A percentile compares a stretch with the other conserved stretches of the same genome.
Conservation (phyloP, 2,797 vertebrate genomes). For the Dromococcyx pavoninus region DNA sequence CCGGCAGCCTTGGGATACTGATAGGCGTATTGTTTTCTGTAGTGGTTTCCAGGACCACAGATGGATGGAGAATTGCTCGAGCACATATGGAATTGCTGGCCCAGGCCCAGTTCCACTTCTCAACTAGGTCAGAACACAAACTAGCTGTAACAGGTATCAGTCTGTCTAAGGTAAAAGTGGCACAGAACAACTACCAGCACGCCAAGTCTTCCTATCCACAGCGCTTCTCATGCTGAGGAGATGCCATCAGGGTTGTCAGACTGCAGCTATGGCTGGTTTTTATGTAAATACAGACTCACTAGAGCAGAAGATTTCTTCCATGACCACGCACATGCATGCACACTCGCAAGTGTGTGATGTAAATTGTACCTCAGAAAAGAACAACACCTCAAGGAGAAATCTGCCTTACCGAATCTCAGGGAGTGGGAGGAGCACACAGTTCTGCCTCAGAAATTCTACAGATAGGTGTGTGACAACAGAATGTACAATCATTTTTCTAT, state of each 20-base stretch:
- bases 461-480: background rate
- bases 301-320: background rate
- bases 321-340: rapidly evolving
- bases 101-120: background rate
- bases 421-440: rapidly evolving
- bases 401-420: background rate
- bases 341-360: rapidly evolving
- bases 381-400: background rate
- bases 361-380: background rate
- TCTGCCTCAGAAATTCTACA: background rate
- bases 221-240: background rate
- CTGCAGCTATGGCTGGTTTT: background rate
- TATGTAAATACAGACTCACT: background rate
- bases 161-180: background rate
- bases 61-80: background rate
- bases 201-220: background rate
- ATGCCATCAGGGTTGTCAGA: background rate
- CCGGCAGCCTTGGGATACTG: background rate
- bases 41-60: background rate
- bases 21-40: background rate
- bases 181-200: background rate
- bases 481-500: background rate
- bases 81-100: background rate
- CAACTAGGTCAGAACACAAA: background rate
- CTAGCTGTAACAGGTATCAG: background rate